A percentile compares a stretch with the other conserved stretches of the same genome.
phyloP scores from a whole-genome alignment of 2,888 invertebrate species.

The Caenorhabditis uteleia region DNA sequence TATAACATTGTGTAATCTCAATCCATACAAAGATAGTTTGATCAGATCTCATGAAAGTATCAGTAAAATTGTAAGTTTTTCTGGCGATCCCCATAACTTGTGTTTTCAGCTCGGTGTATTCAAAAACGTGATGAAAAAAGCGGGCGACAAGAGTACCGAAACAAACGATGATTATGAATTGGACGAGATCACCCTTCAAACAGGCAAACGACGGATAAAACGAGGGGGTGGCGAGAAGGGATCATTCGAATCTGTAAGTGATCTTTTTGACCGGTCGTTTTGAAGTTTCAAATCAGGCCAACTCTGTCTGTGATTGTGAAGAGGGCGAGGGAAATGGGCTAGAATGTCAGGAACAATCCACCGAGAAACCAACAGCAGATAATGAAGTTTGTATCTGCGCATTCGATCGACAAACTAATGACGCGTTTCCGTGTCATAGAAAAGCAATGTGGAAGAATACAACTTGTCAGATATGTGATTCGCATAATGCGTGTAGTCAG shows the following conservation, averaged over 20 bases:
- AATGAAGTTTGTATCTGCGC: conserved; percentile 60
- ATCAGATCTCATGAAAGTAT: conserved; percentile 59
- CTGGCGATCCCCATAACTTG: too few relatives aligned
- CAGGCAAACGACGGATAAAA: conserved; percentile 20
- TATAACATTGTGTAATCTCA: conserved; percentile 65
- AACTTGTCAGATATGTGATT: conserved; percentile 48
- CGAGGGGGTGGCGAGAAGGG: conserved; percentile 32
- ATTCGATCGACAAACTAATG: conserved; percentile 58
- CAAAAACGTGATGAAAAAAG: conserved; percentile 54
- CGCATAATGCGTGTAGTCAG: conserved; percentile 32
- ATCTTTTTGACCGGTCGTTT: too few relatives aligned
- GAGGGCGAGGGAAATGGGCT: conserved; percentile 14
- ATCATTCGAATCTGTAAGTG: conserved; percentile 42
- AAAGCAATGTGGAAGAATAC: conserved; percentile 44
- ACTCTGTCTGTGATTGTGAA: conserved; percentile 45
- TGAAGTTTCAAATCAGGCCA: conserved; percentile 14
- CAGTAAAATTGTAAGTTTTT: conserved; percentile 57
- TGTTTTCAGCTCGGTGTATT: conserved; percentile 47
- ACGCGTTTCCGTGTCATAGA: conserved; percentile 51
- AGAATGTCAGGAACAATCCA: conserved; percentile 30
- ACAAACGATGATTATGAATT: conserved; percentile 24
- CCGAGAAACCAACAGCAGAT: conserved; percentile 15
- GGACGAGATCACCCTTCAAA: conserved; percentile 35
- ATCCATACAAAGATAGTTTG: conserved; percentile 63
- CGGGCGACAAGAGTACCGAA: conserved; percentile 41